Evolutionary conservation across 1,140 invertebrate genomes (phyloP), one percentile per base, ranked within the genome.

Genomic region (Drosophila pseudoananassae): DNA sequence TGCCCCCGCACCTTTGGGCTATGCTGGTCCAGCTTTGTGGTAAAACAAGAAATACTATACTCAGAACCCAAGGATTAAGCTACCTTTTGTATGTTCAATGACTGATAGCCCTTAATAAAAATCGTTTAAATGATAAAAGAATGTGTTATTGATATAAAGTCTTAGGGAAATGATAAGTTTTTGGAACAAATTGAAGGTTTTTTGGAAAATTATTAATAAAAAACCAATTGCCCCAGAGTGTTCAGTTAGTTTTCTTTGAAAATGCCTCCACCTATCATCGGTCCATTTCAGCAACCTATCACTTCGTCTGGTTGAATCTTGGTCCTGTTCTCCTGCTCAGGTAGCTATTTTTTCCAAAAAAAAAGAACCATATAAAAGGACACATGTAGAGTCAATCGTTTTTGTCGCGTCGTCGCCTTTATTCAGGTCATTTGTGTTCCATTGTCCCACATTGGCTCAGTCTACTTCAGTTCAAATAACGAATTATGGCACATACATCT

Each of bases 41-140:
- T 85, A 81, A 46, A 17, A 17, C 9, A 46, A 51, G 49, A 59
- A 20, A 56, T 29, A 51, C 17, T 27, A 12, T 20, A 10, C 29
- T n/a, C 46, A 10, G 7, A 29, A 46, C 8, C 36, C 57, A 65
- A 70, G 70, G 60, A 75, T 87, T 81, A 74, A 56, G 46, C 51
- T 36, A 31, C 49, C 52, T 20, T 61, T 47, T 73, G 57, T 77
- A 49, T 81, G 77, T 63, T 75, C 64, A 69, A 82, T 87, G 82
- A 87, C 82, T 87, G 81, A 85, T 87, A 87, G 82, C 63, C 82
- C 47, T 78, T 87, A 87, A 87, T 87, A 87, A 87, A 85, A 84
- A 65, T 63, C 56, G 38, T 85, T 80, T 53, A 74, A 74, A 47
- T 15, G 40, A 43, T 15, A 43, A 43, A 43, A 43, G 1, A 17